Evolutionary conservation across 2,113 vertebrate genomes (phyloP).

Genomic region (Nansenia antarctica): DNA sequence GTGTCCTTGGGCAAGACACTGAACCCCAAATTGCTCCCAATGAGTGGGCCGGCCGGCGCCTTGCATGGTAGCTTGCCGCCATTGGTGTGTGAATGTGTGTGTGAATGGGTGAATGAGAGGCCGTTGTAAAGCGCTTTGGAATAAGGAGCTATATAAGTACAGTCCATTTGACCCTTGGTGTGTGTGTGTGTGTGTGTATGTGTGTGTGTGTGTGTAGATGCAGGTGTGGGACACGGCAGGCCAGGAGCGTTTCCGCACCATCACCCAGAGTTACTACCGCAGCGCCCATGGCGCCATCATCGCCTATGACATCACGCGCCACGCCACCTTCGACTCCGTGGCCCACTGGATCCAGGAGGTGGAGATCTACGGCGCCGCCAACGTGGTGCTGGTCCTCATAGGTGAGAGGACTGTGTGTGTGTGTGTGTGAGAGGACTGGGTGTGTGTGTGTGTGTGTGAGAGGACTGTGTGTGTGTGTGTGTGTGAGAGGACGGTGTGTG

Average conservation of each 20-base stretch:
- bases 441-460: no score
- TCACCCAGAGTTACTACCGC: constrained; percentile 98
- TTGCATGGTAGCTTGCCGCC: no score
- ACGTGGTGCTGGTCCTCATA: constrained; percentile 88
- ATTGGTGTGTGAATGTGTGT: background rate
- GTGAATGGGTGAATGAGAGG: background rate
- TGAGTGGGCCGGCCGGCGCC: no score
- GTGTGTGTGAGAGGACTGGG: constrained; percentile 73
- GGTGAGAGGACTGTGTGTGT: constrained; percentile 73
- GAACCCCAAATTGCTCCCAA: no score
- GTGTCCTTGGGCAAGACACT: no score
- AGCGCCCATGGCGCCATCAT: constrained; percentile 95
- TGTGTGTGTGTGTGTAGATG: constrained; percentile 74
- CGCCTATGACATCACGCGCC: constrained; percentile 92
- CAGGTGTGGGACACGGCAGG: constrained; percentile 98
- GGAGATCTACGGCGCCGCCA: constrained; percentile 87
- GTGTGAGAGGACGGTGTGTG: constrained; percentile 68
- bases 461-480: constrained; percentile 1
- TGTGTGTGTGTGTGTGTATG: constrained; percentile 2
- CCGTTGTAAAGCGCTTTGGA: background rate
- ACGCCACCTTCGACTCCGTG: constrained; percentile 86
- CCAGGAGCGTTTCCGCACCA: constrained; percentile 97
- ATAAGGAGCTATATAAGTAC: background rate
- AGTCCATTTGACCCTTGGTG: background rate
- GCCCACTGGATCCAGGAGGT: constrained; percentile 91